Evolutionary conservation across 2,113 vertebrate genomes (phyloP), one percentile per base, ranked within the genome.

Genomic region (Ardeotis arabs): DNA sequence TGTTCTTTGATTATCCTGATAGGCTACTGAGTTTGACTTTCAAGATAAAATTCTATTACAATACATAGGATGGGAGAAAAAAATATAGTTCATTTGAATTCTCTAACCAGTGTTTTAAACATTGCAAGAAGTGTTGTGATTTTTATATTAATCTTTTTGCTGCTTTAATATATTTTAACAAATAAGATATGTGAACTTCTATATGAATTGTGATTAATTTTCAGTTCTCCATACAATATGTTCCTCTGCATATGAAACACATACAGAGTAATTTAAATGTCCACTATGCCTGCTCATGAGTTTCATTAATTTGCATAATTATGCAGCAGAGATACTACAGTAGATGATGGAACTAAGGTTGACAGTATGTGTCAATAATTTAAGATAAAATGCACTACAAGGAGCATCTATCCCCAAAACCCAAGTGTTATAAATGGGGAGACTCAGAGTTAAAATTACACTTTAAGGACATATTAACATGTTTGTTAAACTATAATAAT

Each of bases 271-370:
- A 69, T 89, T 79, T 83, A 76, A 91, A 69, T 83, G 49, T 79
- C 74, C 78, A 73, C 64, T 68, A 84, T 85, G 85, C 33, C n/a
- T 88, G 47, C 27, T 88, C n/a, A 35, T 64, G 60, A 72, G 49
- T 89, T 95, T 93, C 47, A 76, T 87, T 96, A 93, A 28, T 45
- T 88, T 88, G 53, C 62, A 58, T 83, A 93, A 92, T 92, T 66
- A 85, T 79, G 58, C 28, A 90, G 66, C 59, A 1, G 4, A 89
- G 44, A 85, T 83, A 76, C 10, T 41, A 73, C n/a, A 63, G 50
- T 49, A 92, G 67, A 83, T 66, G 70, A 69, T 33, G 29, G 47
- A 86, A 90, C 72, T 52, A 45, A 89, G 9, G 37, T 7, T 78
- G 83, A 58, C 68, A 63, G 44, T 67, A 18, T 2, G 50, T 9